phyloP scores from a whole-genome alignment of 2,888 invertebrate species.

The Rhagonycha lutea region DNA sequence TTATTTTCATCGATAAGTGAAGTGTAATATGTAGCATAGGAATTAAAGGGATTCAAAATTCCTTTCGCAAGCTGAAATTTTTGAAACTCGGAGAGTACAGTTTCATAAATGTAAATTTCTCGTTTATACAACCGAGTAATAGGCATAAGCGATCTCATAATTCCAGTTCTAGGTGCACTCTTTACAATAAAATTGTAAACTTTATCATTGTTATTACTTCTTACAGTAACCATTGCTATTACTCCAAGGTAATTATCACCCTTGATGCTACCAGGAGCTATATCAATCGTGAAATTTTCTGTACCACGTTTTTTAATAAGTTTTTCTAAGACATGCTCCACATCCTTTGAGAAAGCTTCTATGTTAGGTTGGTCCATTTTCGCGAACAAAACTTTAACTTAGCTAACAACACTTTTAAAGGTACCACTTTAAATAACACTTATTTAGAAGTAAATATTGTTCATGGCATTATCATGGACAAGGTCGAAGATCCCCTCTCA shows the following conservation, averaged over 20 bases:
- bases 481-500: background rate
- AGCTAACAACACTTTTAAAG: background rate
- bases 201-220: slow-evolving; percentile 22
- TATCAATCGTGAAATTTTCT: background rate
- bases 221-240: slow-evolving; percentile 31
- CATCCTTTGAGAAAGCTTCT: background rate
- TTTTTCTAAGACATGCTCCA: background rate
- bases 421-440: background rate
- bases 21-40: slow-evolving; percentile 27
- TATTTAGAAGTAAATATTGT: background rate
- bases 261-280: slow-evolving; percentile 31
- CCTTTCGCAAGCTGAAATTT: slow-evolving; percentile 35
- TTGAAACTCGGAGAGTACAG: slow-evolving; percentile 37
- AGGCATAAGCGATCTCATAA: slow-evolving; percentile 32
- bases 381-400: background rate
- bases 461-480: background rate
- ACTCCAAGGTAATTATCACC: slow-evolving; percentile 44
- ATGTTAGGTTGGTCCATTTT: background rate
- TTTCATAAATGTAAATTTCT: slow-evolving; percentile 42
- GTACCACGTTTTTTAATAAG: background rate
- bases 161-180: slow-evolving; percentile 34
- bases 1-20: slow-evolving; percentile 27
- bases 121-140: slow-evolving; percentile 35
- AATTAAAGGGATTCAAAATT: slow-evolving; percentile 28
- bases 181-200: slow-evolving; percentile 41